phyloP scores from a whole-genome alignment of 2,113 vertebrate genomes.

The Hipposideros armiger region DNA sequence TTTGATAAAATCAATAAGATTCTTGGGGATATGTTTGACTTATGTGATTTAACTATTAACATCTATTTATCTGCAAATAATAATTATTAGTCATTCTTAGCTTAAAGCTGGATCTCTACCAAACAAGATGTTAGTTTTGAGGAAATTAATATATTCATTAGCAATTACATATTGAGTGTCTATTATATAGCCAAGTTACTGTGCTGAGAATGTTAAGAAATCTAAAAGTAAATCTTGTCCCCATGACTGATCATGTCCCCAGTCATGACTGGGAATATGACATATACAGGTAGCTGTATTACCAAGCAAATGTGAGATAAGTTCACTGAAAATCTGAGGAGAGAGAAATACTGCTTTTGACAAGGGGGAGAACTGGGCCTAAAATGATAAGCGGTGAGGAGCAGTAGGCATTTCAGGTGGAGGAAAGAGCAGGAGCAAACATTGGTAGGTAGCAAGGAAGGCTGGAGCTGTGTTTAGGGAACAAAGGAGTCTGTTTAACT shows the following conservation, averaged over 20 bases:
- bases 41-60: not conserved
- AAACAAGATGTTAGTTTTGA: not conserved
- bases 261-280: constrained; percentile 30
- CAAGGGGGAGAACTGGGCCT: not conserved
- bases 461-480: constrained; percentile 32
- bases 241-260: not conserved
- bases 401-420: not conserved
- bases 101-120: not conserved
- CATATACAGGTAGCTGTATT: not conserved
- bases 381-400: constrained; percentile 22
- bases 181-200: not conserved
- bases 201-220: constrained; percentile 56
- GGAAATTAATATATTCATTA: constrained; percentile 36
- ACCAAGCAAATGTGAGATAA: not conserved
- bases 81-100: not conserved
- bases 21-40: constrained; percentile 13
- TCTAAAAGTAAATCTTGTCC: not conserved
- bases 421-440: not conserved
- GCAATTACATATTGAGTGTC: not conserved
- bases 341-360: constrained; percentile 12
- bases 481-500: not conserved
- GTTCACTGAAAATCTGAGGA: constrained; percentile 4
- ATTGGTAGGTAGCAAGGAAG: not conserved
- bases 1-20: constrained; percentile 3
- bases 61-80: constrained; percentile 40